These are phyloP conservation scores for Cecidostiba fungosa DNA, from an alignment of 2,888 invertebrate species.

Conservation along the genomic window DNA sequence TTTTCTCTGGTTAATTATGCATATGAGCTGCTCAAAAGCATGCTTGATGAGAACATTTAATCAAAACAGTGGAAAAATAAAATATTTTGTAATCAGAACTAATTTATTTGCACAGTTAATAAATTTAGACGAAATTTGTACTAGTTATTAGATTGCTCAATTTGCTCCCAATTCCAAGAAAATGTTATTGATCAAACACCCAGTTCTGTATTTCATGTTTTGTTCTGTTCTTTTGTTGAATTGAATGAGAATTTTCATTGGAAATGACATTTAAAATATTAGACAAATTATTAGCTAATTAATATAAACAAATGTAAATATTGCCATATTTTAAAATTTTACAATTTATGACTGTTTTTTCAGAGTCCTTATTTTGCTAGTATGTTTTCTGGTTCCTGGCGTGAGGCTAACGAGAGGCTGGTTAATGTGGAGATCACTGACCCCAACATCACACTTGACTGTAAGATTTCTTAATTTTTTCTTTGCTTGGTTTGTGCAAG, in stretches of 20 bases:
- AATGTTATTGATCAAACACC: background rate
- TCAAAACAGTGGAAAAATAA: too few species aligned
- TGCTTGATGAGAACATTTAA: too few species aligned
- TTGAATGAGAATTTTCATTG: too few species aligned
- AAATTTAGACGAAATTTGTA: too few species aligned
- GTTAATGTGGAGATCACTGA: conserved; percentile 87
- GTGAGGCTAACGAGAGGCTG: conserved; percentile 85
- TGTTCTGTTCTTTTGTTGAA: background rate
- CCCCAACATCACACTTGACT: conserved; percentile 86
- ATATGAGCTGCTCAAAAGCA: too few species aligned
- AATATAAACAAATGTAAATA: conserved; percentile 12
- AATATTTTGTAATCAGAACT: too few species aligned
- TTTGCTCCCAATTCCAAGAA: too few species aligned
- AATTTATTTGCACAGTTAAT: too few species aligned
- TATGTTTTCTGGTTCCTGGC: conserved; percentile 91
- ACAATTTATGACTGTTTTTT: conserved; percentile 65
- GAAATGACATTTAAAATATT: too few species aligned
- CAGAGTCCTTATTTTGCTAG: conserved; percentile 89
- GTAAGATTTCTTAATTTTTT: conserved; percentile 79
- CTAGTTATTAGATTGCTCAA: too few species aligned
- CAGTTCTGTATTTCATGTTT: background rate
- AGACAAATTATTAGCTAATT: too few species aligned
- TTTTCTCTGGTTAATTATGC: too few species aligned
- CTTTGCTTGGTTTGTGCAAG: conserved; percentile 38
- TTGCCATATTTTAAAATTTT: conserved; percentile 18